Conservation (phyloP, 2,113 vertebrate genomes). For the Ondatra zibethicus region DNA sequence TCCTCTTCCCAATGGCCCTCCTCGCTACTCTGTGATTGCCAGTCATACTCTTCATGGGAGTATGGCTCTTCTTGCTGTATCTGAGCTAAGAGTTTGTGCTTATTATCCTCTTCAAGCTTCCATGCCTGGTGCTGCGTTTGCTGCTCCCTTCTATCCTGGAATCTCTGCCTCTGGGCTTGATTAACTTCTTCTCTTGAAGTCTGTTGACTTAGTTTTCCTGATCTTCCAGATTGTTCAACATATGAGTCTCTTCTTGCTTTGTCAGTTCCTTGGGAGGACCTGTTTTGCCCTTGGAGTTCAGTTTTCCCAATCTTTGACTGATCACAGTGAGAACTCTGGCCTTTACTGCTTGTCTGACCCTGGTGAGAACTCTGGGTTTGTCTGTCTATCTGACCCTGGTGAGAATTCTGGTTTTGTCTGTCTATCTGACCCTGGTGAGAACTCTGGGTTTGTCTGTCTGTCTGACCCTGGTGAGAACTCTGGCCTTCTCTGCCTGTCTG, state of each 20-base stretch:
- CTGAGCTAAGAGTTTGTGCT: slow-evolving; percentile 56
- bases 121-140: neutral
- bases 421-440: neutral
- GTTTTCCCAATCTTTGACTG: slow-evolving; percentile 51
- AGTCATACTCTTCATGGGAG: neutral
- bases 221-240: slow-evolving; percentile 47
- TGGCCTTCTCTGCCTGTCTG: no score
- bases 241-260: slow-evolving; percentile 44
- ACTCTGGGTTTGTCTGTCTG: no score
- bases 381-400: neutral
- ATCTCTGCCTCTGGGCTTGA: neutral
- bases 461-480: no score
- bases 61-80: slow-evolving; percentile 51
- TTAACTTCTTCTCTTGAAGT: slow-evolving; percentile 37
- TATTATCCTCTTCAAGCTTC: neutral
- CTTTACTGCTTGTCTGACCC: neutral
- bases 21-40: neutral
- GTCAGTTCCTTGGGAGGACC: neutral
- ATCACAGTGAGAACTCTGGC: neutral
- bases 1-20: slow-evolving; percentile 5
- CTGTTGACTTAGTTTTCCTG: slow-evolving; percentile 51
- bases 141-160: slow-evolving; percentile 5
- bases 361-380: fast-evolving
- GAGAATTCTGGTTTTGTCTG: no score
- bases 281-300: slow-evolving; percentile 45